Conservation (phyloP, 1,140 invertebrate genomes). For the Trissolcus basalis region DNA sequence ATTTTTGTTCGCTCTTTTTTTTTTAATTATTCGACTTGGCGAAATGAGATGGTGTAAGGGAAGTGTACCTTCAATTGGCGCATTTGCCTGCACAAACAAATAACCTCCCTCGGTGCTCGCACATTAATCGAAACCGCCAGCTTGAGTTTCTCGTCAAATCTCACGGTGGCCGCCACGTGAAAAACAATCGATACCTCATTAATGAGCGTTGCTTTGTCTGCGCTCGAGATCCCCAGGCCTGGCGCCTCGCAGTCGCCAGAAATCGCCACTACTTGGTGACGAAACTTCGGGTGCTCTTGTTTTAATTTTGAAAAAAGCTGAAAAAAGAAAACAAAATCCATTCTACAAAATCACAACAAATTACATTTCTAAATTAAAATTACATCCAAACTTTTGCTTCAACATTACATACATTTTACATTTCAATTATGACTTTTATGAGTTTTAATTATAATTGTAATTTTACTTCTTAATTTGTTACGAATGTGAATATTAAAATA, state of each 20-base stretch:
- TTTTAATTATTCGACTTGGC: no score
- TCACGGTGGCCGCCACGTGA: constrained; percentile 83
- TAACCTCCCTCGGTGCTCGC: constrained; percentile 79
- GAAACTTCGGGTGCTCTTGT: constrained; percentile 78
- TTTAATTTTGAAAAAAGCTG: constrained; percentile 80
- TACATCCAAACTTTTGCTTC: no score
- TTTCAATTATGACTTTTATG: no score
- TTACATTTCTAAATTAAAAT: no score
- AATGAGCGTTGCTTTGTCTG: constrained; percentile 71
- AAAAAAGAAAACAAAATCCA: no score
- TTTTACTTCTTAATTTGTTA: no score
- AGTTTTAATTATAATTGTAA: no score
- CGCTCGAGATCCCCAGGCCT: constrained; percentile 74
- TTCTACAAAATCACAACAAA: no score
- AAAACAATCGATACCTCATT: constrained; percentile 83
- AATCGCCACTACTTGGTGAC: constrained; percentile 79
- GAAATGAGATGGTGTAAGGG: constrained; percentile 1
- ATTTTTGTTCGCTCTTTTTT: no score
- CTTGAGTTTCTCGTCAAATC: constrained; percentile 83
- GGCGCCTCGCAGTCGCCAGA: constrained; percentile 77
- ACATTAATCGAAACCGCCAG: constrained; percentile 83
- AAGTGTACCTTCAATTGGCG: constrained; percentile 78
- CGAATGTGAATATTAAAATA: neutral
- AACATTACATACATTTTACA: no score
- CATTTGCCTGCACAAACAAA: constrained; percentile 82